Evolutionary conservation across 2,888 invertebrate genomes (phyloP), one percentile per base, ranked within the genome.

Genomic region (Lordiphosa andalusiaca): DNA sequence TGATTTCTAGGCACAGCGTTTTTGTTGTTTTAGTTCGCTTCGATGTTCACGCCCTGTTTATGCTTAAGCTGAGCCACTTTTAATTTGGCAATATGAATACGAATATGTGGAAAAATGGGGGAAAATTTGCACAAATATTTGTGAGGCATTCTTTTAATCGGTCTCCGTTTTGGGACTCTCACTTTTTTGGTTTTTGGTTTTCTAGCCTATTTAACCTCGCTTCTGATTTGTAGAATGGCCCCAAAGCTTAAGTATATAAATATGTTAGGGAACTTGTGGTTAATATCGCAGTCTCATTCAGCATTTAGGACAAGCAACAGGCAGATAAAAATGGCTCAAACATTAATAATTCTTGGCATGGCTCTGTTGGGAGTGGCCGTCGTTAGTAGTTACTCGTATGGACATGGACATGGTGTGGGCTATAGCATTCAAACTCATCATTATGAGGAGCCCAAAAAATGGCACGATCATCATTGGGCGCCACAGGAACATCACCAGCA

Each of bases 131-230:
- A 71, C 65, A 75, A 82, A 75, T 62, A 69, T 82, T 63, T 56
- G 9, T 56, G n/a, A 69, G 57, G 61, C 44, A 68, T 71, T 77
- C 69, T 53, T 61, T 44, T 23, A 12, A 12, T 21, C 1, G 30
- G 12, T 37, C 21, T 41, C 9, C 9, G 30, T 54, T 62, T 54
- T 42, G 33, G 33, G 56, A 48, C 41, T 59, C 63, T 60, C 40
- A 60, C 60, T 63, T 63, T 63, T 80, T 77, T 16, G 1, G 16
- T 1, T 16, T 16, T 16, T 77, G 30, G 30, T 58, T 72, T 72
- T 62, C 63, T 77, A 71, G 65, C 75, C 80, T 68, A 82, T 82
- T 82, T 82, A 82, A 63, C 78, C 74, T 71, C 66, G 54, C 62
- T 61, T 44, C 57, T 52, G 57, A 71, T 67, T 59, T 54, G 51